Percentiles rank a stretch among this genome's conserved stretches.
Evolutionary conservation across 2,888 invertebrate species (phyloP).

Genomic region (Apantesis nais): DNA sequence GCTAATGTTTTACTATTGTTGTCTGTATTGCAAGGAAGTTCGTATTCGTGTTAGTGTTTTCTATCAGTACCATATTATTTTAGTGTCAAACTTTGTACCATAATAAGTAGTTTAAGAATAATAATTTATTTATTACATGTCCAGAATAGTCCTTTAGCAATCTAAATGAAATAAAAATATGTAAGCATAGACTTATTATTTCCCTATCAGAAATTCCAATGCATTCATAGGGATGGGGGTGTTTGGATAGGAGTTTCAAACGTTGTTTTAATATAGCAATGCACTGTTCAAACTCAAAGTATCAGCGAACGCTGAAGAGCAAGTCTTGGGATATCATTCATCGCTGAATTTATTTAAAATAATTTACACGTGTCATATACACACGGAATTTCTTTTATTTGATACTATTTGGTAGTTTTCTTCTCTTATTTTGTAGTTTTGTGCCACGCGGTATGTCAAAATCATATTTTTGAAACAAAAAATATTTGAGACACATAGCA

Average conservation of each 20-base stretch:
- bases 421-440: neutral
- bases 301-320: no score
- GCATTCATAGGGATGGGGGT: neutral
- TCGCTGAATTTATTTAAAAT: no score
- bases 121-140: neutral
- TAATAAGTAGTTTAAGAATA: neutral
- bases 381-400: neutral
- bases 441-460: neutral
- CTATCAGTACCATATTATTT: neutral
- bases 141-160: neutral
- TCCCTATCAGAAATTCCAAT: neutral
- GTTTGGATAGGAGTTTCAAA: neutral
- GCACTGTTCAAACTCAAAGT: neutral
- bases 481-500: neutral
- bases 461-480: neutral
- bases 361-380: no score
- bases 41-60: neutral
- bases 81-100: neutral
- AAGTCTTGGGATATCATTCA: no score
- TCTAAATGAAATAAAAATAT: neutral
- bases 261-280: neutral
- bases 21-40: neutral
- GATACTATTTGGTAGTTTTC: no score
- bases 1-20: conserved; percentile 11
- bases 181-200: no score